Percentiles rank a stretch among this genome's conserved stretches.
phyloP scores from a whole-genome alignment of 2,113 vertebrate genomes.

The Cichladusa arquata region DNA sequence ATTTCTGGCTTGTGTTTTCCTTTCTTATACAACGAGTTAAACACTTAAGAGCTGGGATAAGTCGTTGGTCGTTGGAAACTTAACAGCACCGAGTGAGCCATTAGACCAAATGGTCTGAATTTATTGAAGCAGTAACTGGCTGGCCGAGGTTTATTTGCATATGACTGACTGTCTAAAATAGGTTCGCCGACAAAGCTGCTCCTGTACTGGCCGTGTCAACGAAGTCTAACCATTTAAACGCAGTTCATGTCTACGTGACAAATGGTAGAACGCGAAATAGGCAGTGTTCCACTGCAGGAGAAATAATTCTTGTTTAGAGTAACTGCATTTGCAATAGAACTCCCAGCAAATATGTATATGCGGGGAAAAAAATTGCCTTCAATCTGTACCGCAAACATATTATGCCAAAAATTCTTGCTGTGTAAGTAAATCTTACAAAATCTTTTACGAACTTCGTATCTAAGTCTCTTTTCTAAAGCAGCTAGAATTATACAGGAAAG shows the following conservation, averaged over 20 bases:
- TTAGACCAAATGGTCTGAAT: neutral
- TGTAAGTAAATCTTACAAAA: neutral
- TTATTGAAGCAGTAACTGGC: neutral
- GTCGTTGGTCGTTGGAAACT: neutral
- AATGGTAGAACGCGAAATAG: neutral
- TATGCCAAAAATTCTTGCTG: neutral
- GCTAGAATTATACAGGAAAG: neutral
- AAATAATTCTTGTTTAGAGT: neutral
- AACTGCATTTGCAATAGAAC: neutral
- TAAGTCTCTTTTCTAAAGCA: neutral
- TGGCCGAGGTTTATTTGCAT: slow-evolving; percentile 13
- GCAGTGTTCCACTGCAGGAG: neutral
- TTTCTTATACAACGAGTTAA: neutral
- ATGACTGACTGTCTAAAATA: neutral
- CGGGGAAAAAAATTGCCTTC: neutral
- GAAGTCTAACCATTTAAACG: neutral
- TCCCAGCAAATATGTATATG: neutral
- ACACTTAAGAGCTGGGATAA: neutral
- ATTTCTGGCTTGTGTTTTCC: neutral
- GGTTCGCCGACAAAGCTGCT: neutral
- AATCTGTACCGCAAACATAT: neutral
- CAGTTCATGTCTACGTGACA: neutral
- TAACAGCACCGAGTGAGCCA: neutral
- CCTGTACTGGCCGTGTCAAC: neutral
- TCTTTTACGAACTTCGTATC: neutral